Evolutionary conservation across 2,113 vertebrate genomes (phyloP).

Genomic region (Mus spicilegus): DNA sequence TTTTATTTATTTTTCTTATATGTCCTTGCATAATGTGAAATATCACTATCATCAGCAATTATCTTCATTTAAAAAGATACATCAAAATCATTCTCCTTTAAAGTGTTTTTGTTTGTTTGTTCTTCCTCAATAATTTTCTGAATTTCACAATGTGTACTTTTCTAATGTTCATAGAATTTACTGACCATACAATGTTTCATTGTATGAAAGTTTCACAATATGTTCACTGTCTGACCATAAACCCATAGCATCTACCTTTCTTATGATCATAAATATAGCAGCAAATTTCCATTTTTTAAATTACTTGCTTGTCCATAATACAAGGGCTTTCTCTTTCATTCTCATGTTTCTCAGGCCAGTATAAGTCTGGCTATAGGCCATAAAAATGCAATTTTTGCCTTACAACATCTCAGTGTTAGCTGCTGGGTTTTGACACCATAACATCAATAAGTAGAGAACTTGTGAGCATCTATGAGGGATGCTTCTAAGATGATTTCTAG

Average conservation of each 20-base stretch:
- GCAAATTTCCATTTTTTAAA: neutral
- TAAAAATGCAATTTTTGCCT: neutral
- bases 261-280: neutral
- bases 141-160: neutral
- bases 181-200: neutral
- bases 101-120: neutral
- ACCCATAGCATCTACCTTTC: neutral
- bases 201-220: neutral
- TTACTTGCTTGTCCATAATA: neutral
- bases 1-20: neutral
- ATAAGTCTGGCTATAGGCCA: neutral
- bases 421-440: neutral
- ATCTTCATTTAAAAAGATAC: neutral
- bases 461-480: neutral
- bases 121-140: neutral
- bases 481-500: neutral
- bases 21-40: neutral
- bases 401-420: neutral
- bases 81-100: neutral
- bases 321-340: neutral
- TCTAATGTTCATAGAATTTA: neutral
- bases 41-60: neutral
- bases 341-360: neutral
- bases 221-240: neutral
- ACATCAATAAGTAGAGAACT: neutral